Evolutionary conservation across 2,888 invertebrate species (phyloP), one percentile per base, ranked within the genome.

Genomic region (Alviniconcha strummeri): DNA sequence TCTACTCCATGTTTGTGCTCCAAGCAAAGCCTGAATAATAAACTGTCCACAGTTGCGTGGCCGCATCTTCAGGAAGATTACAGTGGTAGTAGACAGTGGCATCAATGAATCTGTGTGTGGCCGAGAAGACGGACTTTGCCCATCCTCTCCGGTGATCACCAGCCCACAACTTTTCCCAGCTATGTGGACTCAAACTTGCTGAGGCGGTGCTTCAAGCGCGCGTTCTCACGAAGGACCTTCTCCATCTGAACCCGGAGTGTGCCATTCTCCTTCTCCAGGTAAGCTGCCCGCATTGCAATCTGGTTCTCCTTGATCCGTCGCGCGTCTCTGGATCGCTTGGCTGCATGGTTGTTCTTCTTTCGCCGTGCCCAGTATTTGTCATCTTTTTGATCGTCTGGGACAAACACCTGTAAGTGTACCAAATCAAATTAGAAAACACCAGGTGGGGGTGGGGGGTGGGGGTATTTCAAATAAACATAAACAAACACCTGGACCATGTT

Each of bases 301-400:
- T 98, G 98, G 95, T 99, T 98, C 94, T 98, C 98, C 95, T 98
- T 98, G 95, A 98, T 97, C 92, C 99, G 96, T 88, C 98, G 96
- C 88, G 98, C 98, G 94, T 99, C 98, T 89, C 98, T 95, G 90
- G 98, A 98, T 91, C 98, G 95, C 94, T 98, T 98, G 89, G 98
- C 99, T 56, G 98, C 98, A 95, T 98, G 96, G 95, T 99, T 99
- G 95, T 98, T 98, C 97, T 98, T 98, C 96, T 97, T 97, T 93
- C 98, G 96, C 91, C 98, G 96, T 89, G 97, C 97, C 98, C 98
- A 99, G 95, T 98, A 98, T 95, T 98, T 98, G 95, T 98, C 98
- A 94, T 98, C 98, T 95, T 98, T 99, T 94, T 97, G 96, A 95
- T 97, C 97, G 94, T 98, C 98, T 93, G 98, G 98, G 93, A 98